Conservation (phyloP, 2,797 vertebrate species). For the Tadarida brasiliensis region DNA sequence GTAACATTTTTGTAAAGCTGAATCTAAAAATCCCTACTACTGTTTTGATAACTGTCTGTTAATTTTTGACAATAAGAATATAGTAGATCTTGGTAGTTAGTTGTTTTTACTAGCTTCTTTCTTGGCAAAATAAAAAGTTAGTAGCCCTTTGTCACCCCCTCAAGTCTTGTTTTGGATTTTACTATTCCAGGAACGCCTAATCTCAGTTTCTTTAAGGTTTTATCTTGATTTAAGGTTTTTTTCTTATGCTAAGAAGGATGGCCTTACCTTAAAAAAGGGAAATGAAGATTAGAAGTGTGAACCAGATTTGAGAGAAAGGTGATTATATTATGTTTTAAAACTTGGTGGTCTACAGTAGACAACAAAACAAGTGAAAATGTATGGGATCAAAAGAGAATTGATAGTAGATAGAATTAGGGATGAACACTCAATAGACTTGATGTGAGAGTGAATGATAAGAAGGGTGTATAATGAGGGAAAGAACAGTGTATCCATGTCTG, state of each 20-base stretch:
- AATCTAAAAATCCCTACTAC: neutral
- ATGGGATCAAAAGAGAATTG: conserved; percentile 19
- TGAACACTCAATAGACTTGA: neutral
- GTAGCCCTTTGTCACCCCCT: neutral
- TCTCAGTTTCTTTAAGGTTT: conserved; percentile 47
- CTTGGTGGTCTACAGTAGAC: neutral
- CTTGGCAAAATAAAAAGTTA: conserved; percentile 38
- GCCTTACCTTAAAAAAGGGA: neutral
- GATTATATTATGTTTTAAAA: conserved; percentile 32
- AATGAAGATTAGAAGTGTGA: neutral
- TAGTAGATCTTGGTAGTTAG: conserved; percentile 5
- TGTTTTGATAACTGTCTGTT: neutral
- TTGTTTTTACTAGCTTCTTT: conserved; percentile 28
- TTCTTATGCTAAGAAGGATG: conserved; percentile 17
- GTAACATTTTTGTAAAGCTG: conserved; percentile 4
- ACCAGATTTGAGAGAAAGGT: conserved; percentile 21
- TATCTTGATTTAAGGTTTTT: neutral
- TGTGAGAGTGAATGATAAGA: conserved; percentile 11
- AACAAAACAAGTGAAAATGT: conserved; percentile 43
- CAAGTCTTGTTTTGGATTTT: conserved; percentile 34
- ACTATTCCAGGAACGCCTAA: conserved; percentile 15
- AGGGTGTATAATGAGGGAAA: neutral
- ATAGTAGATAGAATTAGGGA: neutral
- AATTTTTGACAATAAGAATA: neutral
- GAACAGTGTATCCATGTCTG: neutral